Evolutionary conservation across 2,113 vertebrate species (phyloP), one percentile per base, ranked within the genome.

Genomic region (Syrmaticus mikado): DNA sequence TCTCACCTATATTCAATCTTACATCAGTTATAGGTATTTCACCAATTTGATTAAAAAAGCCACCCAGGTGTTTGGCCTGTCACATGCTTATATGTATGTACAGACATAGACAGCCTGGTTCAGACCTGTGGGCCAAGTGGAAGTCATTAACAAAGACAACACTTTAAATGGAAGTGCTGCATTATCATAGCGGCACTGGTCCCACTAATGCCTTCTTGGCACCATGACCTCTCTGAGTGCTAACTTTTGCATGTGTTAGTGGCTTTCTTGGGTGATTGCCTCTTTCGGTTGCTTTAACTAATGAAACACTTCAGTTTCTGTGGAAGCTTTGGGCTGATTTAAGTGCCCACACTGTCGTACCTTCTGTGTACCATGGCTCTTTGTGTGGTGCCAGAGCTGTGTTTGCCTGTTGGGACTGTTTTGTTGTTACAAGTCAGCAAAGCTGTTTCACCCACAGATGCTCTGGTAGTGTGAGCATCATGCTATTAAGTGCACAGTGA

Each of bases 71-170:
- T 72, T 71, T 60, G 38, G 8, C 65, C 58, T 87, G 65, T 57
- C 52, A 7, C 1, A 0, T 75, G 78, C 46, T 38, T 41, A 1
- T 21, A 9, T 68, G 32, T 0, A 0, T 58, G 20, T 41, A 22
- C 24, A 58, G 11, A 81, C 38, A 50, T 21, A 66, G 18, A 24
- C 24, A 28, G 11, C 66, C 58, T 19, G 38, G 16, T 3, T 22
- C 40, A 43, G 64, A 46, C 4, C 43, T 38, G 28, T 85, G 68
- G 45, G 19, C 30, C 82, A 38, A 60, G 53, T 72, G 50, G 65
- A 77, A 85, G 82, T 95, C 79, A 74, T 91, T 87, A 87, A 92
- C 85, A 90, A 92, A 90, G 93, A 89, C 85, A 95, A 85, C 83
- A 71, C 74, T 94, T 86, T 81, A 90, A 94, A 60, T 81, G 82